Evolutionary conservation across 1,140 invertebrate genomes (phyloP).

Genomic region (Leptinotarsa defecta): DNA sequence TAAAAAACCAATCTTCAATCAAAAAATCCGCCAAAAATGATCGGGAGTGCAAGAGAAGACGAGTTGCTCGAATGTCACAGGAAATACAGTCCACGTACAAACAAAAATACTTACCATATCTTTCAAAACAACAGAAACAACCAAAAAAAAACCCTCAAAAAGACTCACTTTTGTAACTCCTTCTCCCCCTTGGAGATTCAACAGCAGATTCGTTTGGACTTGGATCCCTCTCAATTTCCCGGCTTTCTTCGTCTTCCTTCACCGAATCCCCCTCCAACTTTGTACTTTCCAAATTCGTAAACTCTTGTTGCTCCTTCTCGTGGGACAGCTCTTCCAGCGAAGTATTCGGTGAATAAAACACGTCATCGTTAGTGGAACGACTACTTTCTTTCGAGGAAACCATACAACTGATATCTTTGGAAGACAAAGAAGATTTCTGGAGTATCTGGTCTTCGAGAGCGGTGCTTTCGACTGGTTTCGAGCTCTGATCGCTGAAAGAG

Average conservation of each 20-base stretch:
- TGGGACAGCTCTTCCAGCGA: constrained; percentile 18
- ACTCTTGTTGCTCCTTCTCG: neutral
- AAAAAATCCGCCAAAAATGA: too few relatives aligned
- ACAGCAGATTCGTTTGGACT: neutral
- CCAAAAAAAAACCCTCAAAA: too few relatives aligned
- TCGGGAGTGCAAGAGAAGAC: too few relatives aligned
- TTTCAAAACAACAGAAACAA: too few relatives aligned
- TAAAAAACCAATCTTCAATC: too few relatives aligned
- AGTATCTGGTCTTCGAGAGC: constrained; percentile 28
- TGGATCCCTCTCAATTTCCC: constrained; percentile 12
- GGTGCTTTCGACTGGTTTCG: constrained; percentile 13
- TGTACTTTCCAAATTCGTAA: too few relatives aligned
- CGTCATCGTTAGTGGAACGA: constrained; percentile 35
- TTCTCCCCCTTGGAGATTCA: constrained; percentile 38
- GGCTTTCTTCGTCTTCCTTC: neutral
- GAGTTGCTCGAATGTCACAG: too few relatives aligned
- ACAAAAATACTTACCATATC: too few relatives aligned
- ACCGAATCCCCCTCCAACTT: constrained; percentile 8
- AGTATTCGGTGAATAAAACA: constrained; percentile 45
- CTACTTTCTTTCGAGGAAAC: constrained; percentile 38
- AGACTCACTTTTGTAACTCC: constrained; percentile 44
- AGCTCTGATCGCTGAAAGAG: constrained; percentile 21
- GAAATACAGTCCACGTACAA: too few relatives aligned
- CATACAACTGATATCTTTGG: constrained; percentile 18
- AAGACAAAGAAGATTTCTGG: constrained; percentile 26